phyloP scores from a whole-genome alignment of 2,113 vertebrate species.

The Spilogale gracilis region DNA sequence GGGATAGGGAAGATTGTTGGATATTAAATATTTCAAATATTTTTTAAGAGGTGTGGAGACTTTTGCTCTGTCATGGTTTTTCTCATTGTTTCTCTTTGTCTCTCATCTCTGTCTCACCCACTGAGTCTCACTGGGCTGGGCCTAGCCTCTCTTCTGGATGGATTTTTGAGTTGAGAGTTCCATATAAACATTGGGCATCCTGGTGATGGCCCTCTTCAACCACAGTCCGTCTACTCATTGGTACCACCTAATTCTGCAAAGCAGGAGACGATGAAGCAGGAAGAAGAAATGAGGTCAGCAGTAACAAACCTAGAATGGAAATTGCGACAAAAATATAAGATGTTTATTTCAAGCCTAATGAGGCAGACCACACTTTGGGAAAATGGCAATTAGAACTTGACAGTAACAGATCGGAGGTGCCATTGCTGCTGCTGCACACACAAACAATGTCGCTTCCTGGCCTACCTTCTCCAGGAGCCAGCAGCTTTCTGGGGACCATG shows the following conservation, averaged over 20 bases:
- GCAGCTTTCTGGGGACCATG: background rate
- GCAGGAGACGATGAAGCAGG: background rate
- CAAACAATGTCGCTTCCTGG: background rate
- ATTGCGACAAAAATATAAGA: background rate
- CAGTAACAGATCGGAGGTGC: background rate
- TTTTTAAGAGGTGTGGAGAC: background rate
- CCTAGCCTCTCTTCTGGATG: background rate
- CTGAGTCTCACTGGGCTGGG: background rate
- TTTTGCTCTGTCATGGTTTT: background rate
- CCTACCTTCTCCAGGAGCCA: background rate
- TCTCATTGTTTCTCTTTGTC: background rate
- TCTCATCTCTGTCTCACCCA: background rate
- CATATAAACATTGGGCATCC: background rate
- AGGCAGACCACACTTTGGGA: conserved; percentile 41
- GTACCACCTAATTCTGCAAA: background rate
- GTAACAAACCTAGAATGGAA: background rate
- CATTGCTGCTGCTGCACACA: background rate
- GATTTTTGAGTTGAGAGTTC: background rate
- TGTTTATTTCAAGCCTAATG: conserved; percentile 61
- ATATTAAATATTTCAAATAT: background rate
- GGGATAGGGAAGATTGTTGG: background rate
- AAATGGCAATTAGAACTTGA: conserved; percentile 45
- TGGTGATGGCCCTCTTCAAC: background rate
- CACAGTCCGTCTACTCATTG: background rate
- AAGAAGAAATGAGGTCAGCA: background rate